phyloP scores from a whole-genome alignment of 1,140 invertebrate genomes.

The Heliothis virescens region DNA sequence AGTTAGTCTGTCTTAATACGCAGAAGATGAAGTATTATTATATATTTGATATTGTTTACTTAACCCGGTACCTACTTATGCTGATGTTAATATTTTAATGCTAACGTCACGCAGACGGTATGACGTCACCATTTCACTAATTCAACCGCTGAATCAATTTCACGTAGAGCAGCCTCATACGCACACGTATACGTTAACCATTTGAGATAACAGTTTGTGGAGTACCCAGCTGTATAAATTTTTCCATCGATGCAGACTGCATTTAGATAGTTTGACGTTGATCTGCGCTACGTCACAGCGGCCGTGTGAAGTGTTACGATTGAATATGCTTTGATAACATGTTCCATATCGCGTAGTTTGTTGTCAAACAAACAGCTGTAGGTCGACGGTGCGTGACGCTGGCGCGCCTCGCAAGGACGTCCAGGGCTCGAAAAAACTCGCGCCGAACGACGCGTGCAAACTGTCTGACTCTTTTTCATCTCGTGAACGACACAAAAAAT shows the following conservation, averaged over 20 bases:
- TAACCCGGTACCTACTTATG: neutral
- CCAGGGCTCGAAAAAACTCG: constrained; percentile 55
- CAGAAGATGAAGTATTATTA: neutral
- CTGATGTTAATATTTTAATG: constrained; percentile 11
- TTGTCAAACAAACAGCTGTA: constrained; percentile 70
- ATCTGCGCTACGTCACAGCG: constrained; percentile 16
- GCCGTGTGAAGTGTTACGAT: constrained; percentile 37
- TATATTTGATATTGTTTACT: neutral
- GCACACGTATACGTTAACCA: constrained; percentile 53
- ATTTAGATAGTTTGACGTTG: neutral
- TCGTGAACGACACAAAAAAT: constrained; percentile 50
- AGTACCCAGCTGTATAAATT: constrained; percentile 51
- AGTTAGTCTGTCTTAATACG: neutral
- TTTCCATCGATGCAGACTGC: constrained; percentile 45
- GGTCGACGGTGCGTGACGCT: constrained; percentile 62
- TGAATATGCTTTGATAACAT: constrained; percentile 42
- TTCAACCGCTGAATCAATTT: constrained; percentile 48
- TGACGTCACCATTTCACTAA: constrained; percentile 37
- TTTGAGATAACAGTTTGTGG: constrained; percentile 51
- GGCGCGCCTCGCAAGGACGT: constrained; percentile 65
- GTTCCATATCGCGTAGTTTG: constrained; percentile 57
- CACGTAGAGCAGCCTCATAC: constrained; percentile 61
- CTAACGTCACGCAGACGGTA: neutral
- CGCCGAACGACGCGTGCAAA: constrained; percentile 43
- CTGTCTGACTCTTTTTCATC: constrained; percentile 55